Percentiles rank a stretch among this genome's conserved stretches.
Evolutionary conservation across 2,797 vertebrate species (phyloP).

Genomic region (Myotis daubentonii): DNA sequence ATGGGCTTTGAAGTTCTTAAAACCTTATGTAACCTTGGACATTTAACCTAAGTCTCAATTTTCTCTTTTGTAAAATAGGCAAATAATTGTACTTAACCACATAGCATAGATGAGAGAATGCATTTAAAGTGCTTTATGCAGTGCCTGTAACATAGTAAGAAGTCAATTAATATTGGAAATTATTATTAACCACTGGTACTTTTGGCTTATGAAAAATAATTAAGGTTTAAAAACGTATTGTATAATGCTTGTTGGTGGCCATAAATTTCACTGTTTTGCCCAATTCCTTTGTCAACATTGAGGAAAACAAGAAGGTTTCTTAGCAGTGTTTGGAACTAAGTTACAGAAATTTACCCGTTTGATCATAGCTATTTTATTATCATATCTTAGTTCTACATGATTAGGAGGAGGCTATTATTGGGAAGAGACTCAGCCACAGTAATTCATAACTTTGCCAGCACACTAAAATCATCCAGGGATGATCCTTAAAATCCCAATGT

Average conservation of each 20-base stretch:
- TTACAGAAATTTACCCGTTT: background rate
- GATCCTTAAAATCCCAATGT: background rate
- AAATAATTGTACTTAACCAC: background rate
- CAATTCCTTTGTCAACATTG: background rate
- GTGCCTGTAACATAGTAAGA: background rate
- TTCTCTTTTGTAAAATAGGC: constrained; percentile 1
- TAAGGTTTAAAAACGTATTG: background rate
- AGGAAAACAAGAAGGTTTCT: background rate
- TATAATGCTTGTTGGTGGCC: background rate
- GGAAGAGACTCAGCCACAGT: background rate
- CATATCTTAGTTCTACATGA: background rate
- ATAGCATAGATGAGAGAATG: background rate
- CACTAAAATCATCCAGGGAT: background rate
- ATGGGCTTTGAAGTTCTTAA: background rate
- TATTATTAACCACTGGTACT: background rate
- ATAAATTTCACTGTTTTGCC: background rate
- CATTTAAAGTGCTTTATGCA: background rate
- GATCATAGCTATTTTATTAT: background rate
- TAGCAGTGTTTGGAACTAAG: background rate
- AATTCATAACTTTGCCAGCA: background rate
- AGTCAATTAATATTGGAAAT: background rate
- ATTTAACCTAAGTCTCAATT: background rate
- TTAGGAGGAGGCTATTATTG: background rate
- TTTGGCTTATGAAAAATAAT: constrained; percentile 39
- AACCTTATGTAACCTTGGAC: background rate